Evolutionary conservation across 1,140 invertebrate genomes (phyloP), one percentile per base, ranked within the genome.

Genomic region (Drepana arcuata): DNA sequence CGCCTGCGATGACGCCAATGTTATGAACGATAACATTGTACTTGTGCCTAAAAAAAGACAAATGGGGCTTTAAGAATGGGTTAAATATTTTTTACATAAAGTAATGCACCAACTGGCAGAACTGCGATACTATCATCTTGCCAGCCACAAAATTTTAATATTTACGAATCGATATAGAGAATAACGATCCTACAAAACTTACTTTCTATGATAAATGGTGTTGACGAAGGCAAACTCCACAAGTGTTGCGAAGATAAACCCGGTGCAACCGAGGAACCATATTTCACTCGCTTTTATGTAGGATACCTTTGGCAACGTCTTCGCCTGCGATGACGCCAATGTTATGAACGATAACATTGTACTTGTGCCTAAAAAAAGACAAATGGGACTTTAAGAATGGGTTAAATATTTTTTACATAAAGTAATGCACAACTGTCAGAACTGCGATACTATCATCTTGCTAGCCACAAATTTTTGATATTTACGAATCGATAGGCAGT

Each of bases 151-250:
- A n/a, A n/a, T n/a, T n/a, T n/a, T n/a, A n/a, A n/a, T n/a, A n/a
- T n/a, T n/a, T n/a, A n/a, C n/a, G n/a, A n/a, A n/a, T n/a, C n/a
- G n/a, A n/a, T n/a, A n/a, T n/a, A n/a, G n/a, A n/a, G n/a, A n/a
- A n/a, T n/a, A n/a, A n/a, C n/a, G n/a, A n/a, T n/a, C n/a, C n/a
- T n/a, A n/a, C n/a, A n/a, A n/a, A n/a, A 83, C 87, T 81, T 84
- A 92, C 90, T 91, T 92, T 65, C 93, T 86, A 25, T 93, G 85
- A 87, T 93, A 95, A 61, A 95, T 94, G 0, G 91, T 94, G 64
- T 95, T 95, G 2, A 95, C 93, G 49, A 94, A 92, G n/a, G 93
- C 93, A 65, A 95, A 95, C 55, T 95, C 93, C 1, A 95, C 89
- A 67, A 96, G 87, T 2, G 92, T 92, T 9, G 91, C 89, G 64